These are phyloP conservation scores for Lycia hirtaria DNA, from an alignment of 2,888 invertebrate genomes.

Conservation along the genomic window DNA sequence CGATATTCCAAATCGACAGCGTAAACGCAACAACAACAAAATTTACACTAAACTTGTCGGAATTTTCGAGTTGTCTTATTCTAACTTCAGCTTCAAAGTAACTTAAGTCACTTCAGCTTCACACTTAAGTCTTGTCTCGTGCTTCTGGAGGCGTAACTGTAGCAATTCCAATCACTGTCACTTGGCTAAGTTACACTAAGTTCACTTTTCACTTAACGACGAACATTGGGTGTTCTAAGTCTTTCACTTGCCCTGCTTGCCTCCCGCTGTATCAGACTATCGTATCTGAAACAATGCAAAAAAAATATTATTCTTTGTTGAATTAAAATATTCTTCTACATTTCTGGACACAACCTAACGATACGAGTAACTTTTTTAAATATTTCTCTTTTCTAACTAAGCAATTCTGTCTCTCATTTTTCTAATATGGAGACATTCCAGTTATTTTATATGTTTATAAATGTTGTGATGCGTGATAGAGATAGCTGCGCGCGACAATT, in stretches of 20 bases:
- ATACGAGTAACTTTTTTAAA: no score
- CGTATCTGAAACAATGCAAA: constrained; percentile 70
- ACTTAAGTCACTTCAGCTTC: no score
- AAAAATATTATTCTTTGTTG: constrained; percentile 10
- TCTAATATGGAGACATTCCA: no score
- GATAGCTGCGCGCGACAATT: no score
- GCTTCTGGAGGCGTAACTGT: constrained; percentile 30
- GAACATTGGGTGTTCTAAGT: constrained; percentile 40
- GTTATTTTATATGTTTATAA: no score
- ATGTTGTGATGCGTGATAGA: no score
- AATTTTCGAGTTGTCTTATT: constrained; percentile 49
- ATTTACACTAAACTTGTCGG: constrained; percentile 39
- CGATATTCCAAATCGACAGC: not conserved
- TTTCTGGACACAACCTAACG: no score
- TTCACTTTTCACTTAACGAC: constrained; percentile 37
- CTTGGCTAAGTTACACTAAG: constrained; percentile 42
- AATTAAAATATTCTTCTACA: not conserved
- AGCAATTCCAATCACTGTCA: constrained; percentile 3
- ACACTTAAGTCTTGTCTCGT: constrained; percentile 56
- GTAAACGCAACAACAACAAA: not conserved
- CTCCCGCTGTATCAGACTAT: constrained; percentile 61
- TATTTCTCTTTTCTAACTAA: no score
- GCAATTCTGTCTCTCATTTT: no score
- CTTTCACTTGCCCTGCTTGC: constrained; percentile 50
- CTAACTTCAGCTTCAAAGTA: constrained; percentile 51